These are phyloP conservation scores for Oasisia sp. DNA, from an alignment of 2,888 invertebrate genomes.

Conservation along the genomic window DNA sequence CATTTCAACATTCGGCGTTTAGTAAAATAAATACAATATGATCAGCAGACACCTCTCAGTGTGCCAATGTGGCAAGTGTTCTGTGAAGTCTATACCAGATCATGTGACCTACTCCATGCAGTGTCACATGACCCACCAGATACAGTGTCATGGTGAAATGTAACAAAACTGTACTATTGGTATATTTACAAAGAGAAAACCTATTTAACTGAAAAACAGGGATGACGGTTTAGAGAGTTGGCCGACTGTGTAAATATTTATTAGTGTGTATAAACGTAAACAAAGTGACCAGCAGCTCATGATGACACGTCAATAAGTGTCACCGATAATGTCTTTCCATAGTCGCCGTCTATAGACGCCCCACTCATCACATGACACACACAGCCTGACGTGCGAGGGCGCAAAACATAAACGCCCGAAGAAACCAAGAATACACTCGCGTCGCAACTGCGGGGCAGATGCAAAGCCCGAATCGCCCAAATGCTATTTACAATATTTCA, in stretches of 20 bases:
- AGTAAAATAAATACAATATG: slow-evolving; percentile 17
- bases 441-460: not conserved
- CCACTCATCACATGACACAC: not conserved
- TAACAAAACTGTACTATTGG: not conserved
- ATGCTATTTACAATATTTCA: slow-evolving; percentile 17
- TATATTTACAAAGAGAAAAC: not conserved
- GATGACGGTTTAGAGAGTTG: not conserved
- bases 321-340: not conserved
- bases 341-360: not conserved
- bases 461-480: not conserved
- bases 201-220: not conserved
- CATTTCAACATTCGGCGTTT: slow-evolving; percentile 17
- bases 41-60: not conserved
- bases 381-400: not conserved
- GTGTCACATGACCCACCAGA: not conserved
- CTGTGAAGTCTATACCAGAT: too few species aligned
- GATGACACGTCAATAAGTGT: not conserved
- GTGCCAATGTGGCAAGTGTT: not conserved
- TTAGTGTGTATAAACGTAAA: not conserved
- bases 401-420: not conserved
- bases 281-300: not conserved
- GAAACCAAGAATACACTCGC: not conserved
- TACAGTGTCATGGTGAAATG: not conserved
- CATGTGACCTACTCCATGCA: too few species aligned
- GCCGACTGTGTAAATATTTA: not conserved